Conservation (phyloP, 2,113 vertebrate genomes). For the Sinocyclocheilus grahami region DNA sequence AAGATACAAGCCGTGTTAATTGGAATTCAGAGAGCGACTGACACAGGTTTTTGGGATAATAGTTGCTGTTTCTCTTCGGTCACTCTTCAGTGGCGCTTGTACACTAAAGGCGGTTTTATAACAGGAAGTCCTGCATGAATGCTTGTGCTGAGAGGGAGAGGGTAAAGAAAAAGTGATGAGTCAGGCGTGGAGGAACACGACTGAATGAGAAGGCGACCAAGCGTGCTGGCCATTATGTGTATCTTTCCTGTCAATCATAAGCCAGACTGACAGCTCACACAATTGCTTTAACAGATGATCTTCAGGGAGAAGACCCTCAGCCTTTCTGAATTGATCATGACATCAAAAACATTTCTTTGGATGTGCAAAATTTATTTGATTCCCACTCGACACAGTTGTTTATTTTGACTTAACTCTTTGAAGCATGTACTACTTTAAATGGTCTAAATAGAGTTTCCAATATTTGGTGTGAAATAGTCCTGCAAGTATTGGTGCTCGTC, state of each 20-base stretch:
- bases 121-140: constrained; percentile 65
- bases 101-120: constrained; percentile 43
- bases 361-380: constrained; percentile 26
- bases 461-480: constrained; percentile 30
- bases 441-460: background rate
- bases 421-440: background rate
- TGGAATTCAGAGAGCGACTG: constrained; percentile 37
- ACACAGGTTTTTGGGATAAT: constrained; percentile 29
- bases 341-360: background rate
- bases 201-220: constrained; percentile 67
- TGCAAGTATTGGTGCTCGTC: constrained; percentile 61
- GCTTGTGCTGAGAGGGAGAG: constrained; percentile 45
- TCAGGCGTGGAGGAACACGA: constrained; percentile 60
- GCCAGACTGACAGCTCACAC: constrained; percentile 66
- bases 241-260: constrained; percentile 72
- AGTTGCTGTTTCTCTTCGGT: constrained; percentile 28
- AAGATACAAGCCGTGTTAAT: constrained; percentile 23
- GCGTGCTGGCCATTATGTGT: constrained; percentile 69
- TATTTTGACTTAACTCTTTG: background rate
- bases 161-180: constrained; percentile 56
- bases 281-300: constrained; percentile 66
- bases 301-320: constrained; percentile 45
- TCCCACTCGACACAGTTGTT: background rate
- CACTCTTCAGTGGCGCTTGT: constrained; percentile 27
- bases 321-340: constrained; percentile 51